Evolutionary conservation across 2,113 vertebrate species (phyloP).

Genomic region (Perca fluviatilis): DNA sequence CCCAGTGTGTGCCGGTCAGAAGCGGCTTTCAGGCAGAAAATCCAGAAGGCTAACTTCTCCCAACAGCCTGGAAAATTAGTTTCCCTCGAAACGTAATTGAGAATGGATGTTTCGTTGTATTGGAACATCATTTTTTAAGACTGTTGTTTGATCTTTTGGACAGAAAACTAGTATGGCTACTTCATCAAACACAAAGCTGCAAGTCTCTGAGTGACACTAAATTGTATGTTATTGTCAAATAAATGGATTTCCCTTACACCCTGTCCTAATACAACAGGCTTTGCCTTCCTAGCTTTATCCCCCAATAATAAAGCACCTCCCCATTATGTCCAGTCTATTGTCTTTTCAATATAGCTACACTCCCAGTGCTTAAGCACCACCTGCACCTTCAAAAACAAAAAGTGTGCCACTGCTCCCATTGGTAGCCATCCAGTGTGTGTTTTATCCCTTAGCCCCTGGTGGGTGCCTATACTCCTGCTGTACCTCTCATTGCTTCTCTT

Average conservation of each 20-base stretch:
- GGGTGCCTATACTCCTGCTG: conserved; percentile 43
- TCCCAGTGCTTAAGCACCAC: conserved; percentile 65
- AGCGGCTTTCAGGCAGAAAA: no score
- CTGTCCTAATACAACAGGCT: conserved; percentile 48
- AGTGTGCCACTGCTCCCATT: conserved; percentile 43
- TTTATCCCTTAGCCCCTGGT: conserved; percentile 45
- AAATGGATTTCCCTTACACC: conserved; percentile 61
- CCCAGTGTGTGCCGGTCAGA: no score
- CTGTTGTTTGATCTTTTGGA: conserved; percentile 22
- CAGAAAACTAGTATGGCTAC: background rate
- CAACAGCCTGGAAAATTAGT: no score
- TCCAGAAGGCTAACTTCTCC: no score
- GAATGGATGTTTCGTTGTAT: no score
- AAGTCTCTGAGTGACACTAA: conserved; percentile 45
- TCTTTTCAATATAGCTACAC: conserved; percentile 59
- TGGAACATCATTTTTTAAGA: no score
- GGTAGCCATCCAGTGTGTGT: conserved; percentile 51
- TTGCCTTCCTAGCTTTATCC: conserved; percentile 59
- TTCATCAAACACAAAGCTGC: conserved; percentile 40
- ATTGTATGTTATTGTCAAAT: conserved; percentile 62
- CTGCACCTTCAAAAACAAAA: conserved; percentile 57
- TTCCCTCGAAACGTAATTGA: no score
- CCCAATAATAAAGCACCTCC: conserved; percentile 62
- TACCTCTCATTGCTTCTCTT: conserved; percentile 52
- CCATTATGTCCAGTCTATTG: conserved; percentile 66